Conservation (phyloP, 2,888 invertebrate genomes). For the Mystacides longicornis region DNA sequence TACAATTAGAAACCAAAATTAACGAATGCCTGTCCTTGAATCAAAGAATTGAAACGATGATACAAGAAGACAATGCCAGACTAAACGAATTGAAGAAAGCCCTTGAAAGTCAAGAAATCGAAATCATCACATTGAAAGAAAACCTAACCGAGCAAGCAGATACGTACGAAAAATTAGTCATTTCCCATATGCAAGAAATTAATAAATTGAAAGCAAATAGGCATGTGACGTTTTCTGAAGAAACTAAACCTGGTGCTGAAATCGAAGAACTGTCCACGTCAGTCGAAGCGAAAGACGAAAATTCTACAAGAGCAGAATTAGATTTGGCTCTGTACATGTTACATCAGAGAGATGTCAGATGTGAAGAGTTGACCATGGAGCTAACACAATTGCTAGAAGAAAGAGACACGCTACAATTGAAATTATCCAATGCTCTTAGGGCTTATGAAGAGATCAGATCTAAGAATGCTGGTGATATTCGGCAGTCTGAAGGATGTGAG, state of each 20-base stretch:
- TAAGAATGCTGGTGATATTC: constrained; percentile 22
- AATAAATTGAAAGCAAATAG: constrained; percentile 29
- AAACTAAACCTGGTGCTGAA: constrained; percentile 39
- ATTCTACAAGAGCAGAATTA: constrained; percentile 56
- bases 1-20: constrained; percentile 41
- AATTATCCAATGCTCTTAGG: constrained; percentile 72
- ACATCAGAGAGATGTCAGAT: constrained; percentile 78
- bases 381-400: constrained; percentile 76
- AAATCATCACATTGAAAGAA: constrained; percentile 65
- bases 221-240: constrained; percentile 44
- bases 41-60: constrained; percentile 40
- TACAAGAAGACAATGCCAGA: constrained; percentile 50
- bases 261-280: constrained; percentile 26
- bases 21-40: constrained; percentile 45
- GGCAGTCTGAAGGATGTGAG: neutral
- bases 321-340: constrained; percentile 78
- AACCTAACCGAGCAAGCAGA: constrained; percentile 54
- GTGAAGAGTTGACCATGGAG: constrained; percentile 80
- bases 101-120: constrained; percentile 62
- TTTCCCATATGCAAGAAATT: constrained; percentile 21
- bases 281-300: constrained; percentile 29
- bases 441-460: constrained; percentile 57
- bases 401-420: constrained; percentile 74
- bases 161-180: constrained; percentile 46
- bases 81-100: constrained; percentile 52